phyloP scores from a whole-genome alignment of 2,797 vertebrate genomes.

The Eremophila alpestris region DNA sequence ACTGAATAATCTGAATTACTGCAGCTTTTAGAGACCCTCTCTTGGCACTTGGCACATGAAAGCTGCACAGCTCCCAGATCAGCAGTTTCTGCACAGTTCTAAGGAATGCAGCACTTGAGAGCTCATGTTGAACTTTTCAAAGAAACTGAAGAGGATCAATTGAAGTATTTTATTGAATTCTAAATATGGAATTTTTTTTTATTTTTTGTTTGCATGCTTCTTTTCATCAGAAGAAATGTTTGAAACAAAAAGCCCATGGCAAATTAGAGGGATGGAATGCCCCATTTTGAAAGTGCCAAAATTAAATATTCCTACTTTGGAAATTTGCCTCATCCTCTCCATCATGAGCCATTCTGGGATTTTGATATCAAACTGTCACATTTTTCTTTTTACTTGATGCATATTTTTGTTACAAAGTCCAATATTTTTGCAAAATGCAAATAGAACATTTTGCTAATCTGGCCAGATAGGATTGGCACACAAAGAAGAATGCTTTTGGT shows the following conservation, averaged over 20 bases:
- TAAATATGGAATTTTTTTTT: neutral
- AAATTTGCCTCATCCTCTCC: neutral
- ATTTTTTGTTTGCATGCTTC: neutral
- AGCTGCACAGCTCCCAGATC: neutral
- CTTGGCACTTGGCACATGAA: neutral
- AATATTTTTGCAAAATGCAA: neutral
- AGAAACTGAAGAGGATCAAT: conserved; percentile 45
- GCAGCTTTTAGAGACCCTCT: neutral
- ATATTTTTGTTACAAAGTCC: neutral
- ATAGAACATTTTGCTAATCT: neutral
- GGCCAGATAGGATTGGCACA: neutral
- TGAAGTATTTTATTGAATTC: conserved; percentile 8
- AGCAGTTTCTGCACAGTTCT: neutral
- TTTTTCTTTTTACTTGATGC: neutral
- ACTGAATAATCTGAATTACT: neutral
- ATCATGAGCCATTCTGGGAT: neutral
- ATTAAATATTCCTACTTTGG: conserved; percentile 30
- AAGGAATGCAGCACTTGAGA: conserved; percentile 2
- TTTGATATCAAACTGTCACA: neutral
- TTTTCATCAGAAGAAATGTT: conserved; percentile 13
- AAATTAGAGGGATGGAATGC: conserved; percentile 36
- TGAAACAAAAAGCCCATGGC: neutral
- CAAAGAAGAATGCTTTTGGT: neutral
- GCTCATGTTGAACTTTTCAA: conserved; percentile 23
- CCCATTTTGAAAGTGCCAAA: conserved; percentile 21